Base-by-base conservation (phyloP, 2,113 vertebrate species). In the Hippocampus abdominalis region DNA sequence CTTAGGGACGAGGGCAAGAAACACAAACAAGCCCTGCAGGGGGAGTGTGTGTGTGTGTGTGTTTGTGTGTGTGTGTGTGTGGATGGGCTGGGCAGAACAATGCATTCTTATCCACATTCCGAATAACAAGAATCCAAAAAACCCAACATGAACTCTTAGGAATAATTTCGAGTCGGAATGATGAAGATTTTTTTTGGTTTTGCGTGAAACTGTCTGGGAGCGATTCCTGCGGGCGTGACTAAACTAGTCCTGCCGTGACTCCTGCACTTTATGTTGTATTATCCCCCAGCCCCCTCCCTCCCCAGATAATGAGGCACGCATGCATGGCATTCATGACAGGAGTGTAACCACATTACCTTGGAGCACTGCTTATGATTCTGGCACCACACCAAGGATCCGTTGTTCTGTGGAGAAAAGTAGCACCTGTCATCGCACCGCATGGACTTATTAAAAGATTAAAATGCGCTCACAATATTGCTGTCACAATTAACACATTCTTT, bases 341-440 rank as follows among this genome's bases (percentile, higher is more conserved):
- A 70, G 53, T 66, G 62, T 75, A 82, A 82, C 64, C 51, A 70
- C 75, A 72, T 81, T 95, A 98, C 96, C 96, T 98, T 98, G 71
- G 95, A 96, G 92, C 96, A 98, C 39, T 98, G 96, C 88, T 97
- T 98, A 89, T 98, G 95, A 92, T 94, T 96, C 93, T 96, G 95
- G 88, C 96, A 98, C 96, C 96, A 98, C 72, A 93, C 91, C 93
- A 98, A 91, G 54, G 96, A 97, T 29, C 96, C 95, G 70, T 98
- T 98, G 89, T 96, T 96, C 96, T 98, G 93, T 66, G 54, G 46
- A 68, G 69, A 84, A 79, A 76, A 20, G 48, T 25, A 77, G 56
- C 61, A 78, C 78, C 73, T 80, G 71, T 76, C 69, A 76, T 78
- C 66, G 51, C 29, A 42, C 51, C 36, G 67, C 75, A 62, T 64